Evolutionary conservation across 2,888 invertebrate species (phyloP), one percentile per base, ranked within the genome.

Genomic region (Epicampocera succincta): DNA sequence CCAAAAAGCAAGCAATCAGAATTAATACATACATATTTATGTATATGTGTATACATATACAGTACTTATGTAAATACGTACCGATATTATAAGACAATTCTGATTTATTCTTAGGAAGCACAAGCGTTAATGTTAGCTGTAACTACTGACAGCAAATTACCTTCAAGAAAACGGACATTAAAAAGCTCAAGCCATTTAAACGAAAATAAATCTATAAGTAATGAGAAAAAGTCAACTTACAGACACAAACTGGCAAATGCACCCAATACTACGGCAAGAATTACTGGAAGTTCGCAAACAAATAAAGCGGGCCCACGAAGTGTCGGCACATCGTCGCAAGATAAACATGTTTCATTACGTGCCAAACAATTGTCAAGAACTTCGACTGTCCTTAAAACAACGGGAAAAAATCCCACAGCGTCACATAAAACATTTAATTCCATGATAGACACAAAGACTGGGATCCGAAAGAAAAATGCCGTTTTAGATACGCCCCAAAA

Each of bases 401-500:
- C 73, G 0, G 50, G 54, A 0, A 72, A 80, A 29, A 81, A 63
- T 40, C 68, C 71, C 33, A 33, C 33, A 79, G 33, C 52, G 48
- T 3, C 40, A 83, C 33, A 65, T n/a, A 66, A 58, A 3, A 50
- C 5, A 76, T 8, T 33, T 33, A 9, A 33, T 33, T 33, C 33
- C 8, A 33, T 33, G 8, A 19, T 8, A 50, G 73, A 8, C 3
- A 61, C 44, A 13, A 73, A 61, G 9, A 15, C 60, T 19, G 50
- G 60, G 3, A 11, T 40, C 0, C 76, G 84, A n/a, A 90, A 90
- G 58, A 86, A 87, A 15, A 91, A 90, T 86, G 85, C 87, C 2
- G 90, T 90, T 38, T 86, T 90, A 86, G 89, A 88, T 79, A 87
- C 88, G n/a, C 87, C 88, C 63, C 90, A 90, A 40, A 91, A 89